Evolutionary conservation across 2,888 invertebrate genomes (phyloP).

Genomic region (Watsonalla binaria): DNA sequence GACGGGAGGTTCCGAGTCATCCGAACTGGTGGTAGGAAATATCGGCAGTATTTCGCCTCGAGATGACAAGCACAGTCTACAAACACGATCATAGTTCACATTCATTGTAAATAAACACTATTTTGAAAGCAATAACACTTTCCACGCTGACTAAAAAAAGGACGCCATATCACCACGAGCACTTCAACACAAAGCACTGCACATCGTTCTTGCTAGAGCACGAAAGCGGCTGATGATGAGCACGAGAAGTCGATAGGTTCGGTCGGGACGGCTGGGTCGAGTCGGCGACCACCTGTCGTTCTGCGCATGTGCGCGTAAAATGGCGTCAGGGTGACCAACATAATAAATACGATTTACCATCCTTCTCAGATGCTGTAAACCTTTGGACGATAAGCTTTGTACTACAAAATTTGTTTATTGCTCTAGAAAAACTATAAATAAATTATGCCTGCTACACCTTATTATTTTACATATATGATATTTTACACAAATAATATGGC

Average conservation of each 20-base stretch:
- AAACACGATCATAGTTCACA: conserved; percentile 78
- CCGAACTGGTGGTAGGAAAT: conserved; percentile 78
- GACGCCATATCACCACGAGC: conserved; percentile 78
- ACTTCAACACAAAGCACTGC: conserved; percentile 77
- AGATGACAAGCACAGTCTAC: conserved; percentile 81
- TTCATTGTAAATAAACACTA: conserved; percentile 75
- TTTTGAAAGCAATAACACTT: conserved; percentile 51
- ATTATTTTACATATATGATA: too few species aligned
- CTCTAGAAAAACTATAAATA: too few species aligned
- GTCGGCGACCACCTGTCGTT: conserved; percentile 79
- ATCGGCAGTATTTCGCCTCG: conserved; percentile 80
- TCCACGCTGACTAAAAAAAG: conserved; percentile 58
- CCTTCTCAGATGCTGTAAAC: conserved; percentile 45
- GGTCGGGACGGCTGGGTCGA: conserved; percentile 73
- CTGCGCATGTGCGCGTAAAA: conserved; percentile 79
- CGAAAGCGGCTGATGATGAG: conserved; percentile 79
- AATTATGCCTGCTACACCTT: too few species aligned
- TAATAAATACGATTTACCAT: conserved; percentile 39
- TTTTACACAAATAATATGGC: too few species aligned
- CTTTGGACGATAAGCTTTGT: conserved; percentile 7
- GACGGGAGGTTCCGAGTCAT: conserved; percentile 73
- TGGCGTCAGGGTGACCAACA: conserved; percentile 63
- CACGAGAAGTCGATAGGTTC: conserved; percentile 78
- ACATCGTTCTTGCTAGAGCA: conserved; percentile 75
- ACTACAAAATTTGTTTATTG: too few species aligned